Conservation (phyloP, 2,888 invertebrate species). For the Pimpla rufipes region DNA sequence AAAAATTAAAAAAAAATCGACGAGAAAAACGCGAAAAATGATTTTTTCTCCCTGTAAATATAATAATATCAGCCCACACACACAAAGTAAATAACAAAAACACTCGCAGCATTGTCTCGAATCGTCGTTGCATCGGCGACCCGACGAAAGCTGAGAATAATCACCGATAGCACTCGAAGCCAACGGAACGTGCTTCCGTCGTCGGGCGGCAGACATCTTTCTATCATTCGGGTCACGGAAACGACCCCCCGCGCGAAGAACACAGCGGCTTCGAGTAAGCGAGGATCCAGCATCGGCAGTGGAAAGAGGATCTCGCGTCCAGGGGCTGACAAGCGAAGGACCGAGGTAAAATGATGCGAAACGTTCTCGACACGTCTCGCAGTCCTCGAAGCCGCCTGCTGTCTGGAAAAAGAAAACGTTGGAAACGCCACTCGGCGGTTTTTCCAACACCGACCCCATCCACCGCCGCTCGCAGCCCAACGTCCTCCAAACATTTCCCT, state of each 20-base stretch:
- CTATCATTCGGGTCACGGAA: constrained; percentile 66
- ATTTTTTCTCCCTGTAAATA: too few species aligned
- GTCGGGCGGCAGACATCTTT: constrained; percentile 35
- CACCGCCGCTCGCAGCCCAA: neutral
- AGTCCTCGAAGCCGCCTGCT: constrained; percentile 45
- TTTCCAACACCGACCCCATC: constrained; percentile 4
- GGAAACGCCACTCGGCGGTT: constrained; percentile 39
- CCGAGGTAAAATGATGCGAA: constrained; percentile 54
- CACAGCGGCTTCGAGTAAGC: constrained; percentile 20
- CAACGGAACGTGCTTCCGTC: constrained; percentile 41
- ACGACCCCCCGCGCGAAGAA: constrained; percentile 16
- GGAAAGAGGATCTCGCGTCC: constrained; percentile 51
- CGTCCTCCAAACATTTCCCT: neutral
- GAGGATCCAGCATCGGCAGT: constrained; percentile 40
- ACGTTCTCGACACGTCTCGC: constrained; percentile 62
- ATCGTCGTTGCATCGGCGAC: neutral
- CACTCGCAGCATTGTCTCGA: neutral
- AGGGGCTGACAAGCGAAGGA: constrained; percentile 15
- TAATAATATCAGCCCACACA: neutral
- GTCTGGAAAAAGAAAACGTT: constrained; percentile 43
- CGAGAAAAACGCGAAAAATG: too few species aligned
- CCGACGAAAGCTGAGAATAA: constrained; percentile 53
- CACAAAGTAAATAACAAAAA: too few species aligned
- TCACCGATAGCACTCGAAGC: constrained; percentile 43
- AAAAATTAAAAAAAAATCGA: neutral